Evolutionary conservation across 2,888 invertebrate genomes (phyloP).

Genomic region (Muschampia plurimacula): DNA sequence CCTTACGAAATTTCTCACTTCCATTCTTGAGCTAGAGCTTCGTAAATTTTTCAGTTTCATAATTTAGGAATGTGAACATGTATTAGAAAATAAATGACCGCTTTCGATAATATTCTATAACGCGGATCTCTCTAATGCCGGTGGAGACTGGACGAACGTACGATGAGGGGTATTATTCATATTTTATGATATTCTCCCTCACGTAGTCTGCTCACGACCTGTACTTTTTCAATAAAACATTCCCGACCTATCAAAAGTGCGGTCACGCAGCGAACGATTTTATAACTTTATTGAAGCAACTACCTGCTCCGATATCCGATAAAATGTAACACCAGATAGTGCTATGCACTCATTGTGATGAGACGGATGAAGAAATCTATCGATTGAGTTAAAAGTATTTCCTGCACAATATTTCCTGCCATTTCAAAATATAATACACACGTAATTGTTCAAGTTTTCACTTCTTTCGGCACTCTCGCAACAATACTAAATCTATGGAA

Average conservation of each 20-base stretch:
- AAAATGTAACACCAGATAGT: slow-evolving; percentile 42
- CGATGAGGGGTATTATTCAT: slow-evolving; percentile 71
- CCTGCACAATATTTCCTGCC: no score
- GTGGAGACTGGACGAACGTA: slow-evolving; percentile 38
- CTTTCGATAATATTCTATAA: slow-evolving; percentile 31
- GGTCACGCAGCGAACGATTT: slow-evolving; percentile 83
- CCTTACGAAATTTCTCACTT: no score
- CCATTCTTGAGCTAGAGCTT: no score
- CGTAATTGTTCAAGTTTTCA: no score
- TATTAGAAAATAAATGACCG: neutral
- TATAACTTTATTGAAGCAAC: slow-evolving; percentile 78
- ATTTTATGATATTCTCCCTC: slow-evolving; percentile 70
- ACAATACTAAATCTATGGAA: no score
- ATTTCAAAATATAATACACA: no score
- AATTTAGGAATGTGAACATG: neutral
- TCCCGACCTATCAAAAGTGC: slow-evolving; percentile 68
- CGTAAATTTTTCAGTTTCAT: neutral
- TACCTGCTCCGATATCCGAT: slow-evolving; percentile 59
- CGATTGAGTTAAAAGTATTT: neutral
- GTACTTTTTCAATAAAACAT: slow-evolving; percentile 84
- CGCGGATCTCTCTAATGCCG: slow-evolving; percentile 17
- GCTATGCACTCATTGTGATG: neutral
- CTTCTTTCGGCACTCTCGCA: no score
- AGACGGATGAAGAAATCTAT: neutral
- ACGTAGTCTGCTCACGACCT: slow-evolving; percentile 78